Evolutionary conservation across 2,888 invertebrate genomes (phyloP), one percentile per base, ranked within the genome.

Genomic region (Cloeon dipterum): DNA sequence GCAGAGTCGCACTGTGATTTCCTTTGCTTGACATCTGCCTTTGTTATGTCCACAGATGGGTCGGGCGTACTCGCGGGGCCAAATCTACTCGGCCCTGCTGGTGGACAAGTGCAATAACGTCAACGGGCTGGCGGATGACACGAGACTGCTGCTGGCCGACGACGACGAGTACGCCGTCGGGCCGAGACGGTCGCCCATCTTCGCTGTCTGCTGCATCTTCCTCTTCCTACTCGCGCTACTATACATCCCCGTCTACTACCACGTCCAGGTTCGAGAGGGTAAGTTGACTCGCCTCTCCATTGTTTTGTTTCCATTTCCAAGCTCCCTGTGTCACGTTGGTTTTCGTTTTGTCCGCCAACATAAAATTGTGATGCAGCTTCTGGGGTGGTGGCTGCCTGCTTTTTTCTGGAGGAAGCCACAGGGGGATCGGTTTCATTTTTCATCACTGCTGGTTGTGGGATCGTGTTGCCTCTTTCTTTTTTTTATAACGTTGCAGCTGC

Each of bases 181-280:
- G 34, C 21, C 34, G 10, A 33, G 38, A n/a, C 33, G 32, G 14
- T 19, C 34, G 13, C 34, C 34, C 7, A 38, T 32, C 7, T 38
- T 34, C 20, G 38, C 33, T 25, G 33, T 38, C 13, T 38, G 38
- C 19, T 38, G 33, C 32, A 19, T 38, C 19, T 25, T 34, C 19
- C 33, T 38, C 13, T 38, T 38, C 33, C 26, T 38, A n/a, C 19
- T 38, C 19, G 34, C 38, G 17, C 21, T 38, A 33, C 33, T 38
- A n/a, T 38, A 38, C 26, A 13, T 38, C 34, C 38, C 38, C 17
- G 38, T 33, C 10, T 38, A 38, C 21, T 25, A 38, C 26, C 38
- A 38, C 19, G 38, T 38, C 5, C 38, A 38, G 33, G 38, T 38
- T 14, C 33, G 38, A 33, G 38, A 38, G 25, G 38, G 38, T 38